Conservation (phyloP, 2,797 vertebrate genomes). For the Thripadectes ignobilis region DNA sequence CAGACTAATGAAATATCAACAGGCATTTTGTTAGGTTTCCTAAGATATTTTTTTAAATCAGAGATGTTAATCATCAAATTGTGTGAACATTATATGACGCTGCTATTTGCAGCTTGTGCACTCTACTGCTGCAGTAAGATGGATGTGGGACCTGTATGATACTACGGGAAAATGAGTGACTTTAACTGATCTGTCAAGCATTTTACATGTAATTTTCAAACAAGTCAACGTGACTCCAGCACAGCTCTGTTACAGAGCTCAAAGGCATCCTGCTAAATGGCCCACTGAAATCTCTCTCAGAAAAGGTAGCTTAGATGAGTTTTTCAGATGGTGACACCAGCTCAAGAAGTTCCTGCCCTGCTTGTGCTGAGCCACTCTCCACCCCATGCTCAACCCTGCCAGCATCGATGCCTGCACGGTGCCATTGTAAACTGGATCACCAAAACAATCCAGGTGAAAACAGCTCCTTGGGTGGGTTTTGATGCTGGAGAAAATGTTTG, state of each 20-base stretch:
- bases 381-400: background rate
- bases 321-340: background rate
- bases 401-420: rapidly evolving
- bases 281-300: background rate
- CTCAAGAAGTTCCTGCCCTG: background rate
- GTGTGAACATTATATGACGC: rapidly evolving
- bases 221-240: background rate
- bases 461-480: background rate
- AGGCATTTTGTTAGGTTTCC: background rate
- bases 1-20: background rate
- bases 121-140: background rate
- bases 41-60: background rate
- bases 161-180: background rate
- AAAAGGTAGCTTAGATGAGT: background rate
- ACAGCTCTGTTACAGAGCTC: background rate
- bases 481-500: background rate
- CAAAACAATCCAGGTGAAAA: background rate
- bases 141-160: background rate
- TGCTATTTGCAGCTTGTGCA: background rate
- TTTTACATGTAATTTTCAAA: background rate
- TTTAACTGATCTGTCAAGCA: background rate
- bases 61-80: background rate
- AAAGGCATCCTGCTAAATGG: background rate
- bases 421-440: background rate
- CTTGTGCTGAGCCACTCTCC: background rate